Conservation (phyloP, 2,797 vertebrate genomes). For the Microctenopoma lineatum region DNA sequence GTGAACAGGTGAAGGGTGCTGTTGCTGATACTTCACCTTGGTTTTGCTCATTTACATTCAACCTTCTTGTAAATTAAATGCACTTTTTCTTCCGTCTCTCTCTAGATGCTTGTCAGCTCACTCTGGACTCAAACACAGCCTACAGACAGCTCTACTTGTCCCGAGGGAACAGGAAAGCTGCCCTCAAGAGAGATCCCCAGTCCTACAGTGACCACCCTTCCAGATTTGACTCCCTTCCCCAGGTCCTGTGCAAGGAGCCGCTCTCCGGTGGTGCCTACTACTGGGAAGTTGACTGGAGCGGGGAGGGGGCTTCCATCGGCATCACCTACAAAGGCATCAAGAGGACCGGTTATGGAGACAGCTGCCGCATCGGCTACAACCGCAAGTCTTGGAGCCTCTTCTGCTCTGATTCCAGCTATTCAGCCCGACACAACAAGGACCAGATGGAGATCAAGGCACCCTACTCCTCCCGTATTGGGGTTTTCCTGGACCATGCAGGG, state of each 20-base stretch:
- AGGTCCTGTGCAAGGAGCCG: constrained; percentile 84
- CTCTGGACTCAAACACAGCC: constrained; percentile 84
- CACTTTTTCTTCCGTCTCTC: neutral
- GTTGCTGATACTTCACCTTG: constrained; percentile 20
- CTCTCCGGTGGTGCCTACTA: constrained; percentile 81
- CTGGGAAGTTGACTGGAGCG: constrained; percentile 89
- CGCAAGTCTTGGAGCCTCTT: constrained; percentile 88
- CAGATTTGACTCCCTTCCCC: constrained; percentile 85
- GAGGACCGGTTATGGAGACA: constrained; percentile 83
- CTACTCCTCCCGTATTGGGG: constrained; percentile 85
- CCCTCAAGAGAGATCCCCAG: constrained; percentile 84
- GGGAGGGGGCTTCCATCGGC: constrained; percentile 84
- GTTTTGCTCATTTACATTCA: constrained; percentile 38
- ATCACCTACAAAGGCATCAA: constrained; percentile 86
- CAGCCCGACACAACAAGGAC: constrained; percentile 86
- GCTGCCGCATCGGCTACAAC: constrained; percentile 86
- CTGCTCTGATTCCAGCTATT: constrained; percentile 87
- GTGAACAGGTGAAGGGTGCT: constrained; percentile 38
- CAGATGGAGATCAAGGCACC: constrained; percentile 80
- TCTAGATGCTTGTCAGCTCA: constrained; percentile 83
- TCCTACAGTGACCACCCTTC: constrained; percentile 70
- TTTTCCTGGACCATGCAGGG: constrained; percentile 83
- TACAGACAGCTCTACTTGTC: constrained; percentile 85
- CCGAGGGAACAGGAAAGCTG: constrained; percentile 82
- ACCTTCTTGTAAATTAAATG: constrained; percentile 18